Conservation (phyloP, 2,113 vertebrate species). For the Cebidichthys violaceus region DNA sequence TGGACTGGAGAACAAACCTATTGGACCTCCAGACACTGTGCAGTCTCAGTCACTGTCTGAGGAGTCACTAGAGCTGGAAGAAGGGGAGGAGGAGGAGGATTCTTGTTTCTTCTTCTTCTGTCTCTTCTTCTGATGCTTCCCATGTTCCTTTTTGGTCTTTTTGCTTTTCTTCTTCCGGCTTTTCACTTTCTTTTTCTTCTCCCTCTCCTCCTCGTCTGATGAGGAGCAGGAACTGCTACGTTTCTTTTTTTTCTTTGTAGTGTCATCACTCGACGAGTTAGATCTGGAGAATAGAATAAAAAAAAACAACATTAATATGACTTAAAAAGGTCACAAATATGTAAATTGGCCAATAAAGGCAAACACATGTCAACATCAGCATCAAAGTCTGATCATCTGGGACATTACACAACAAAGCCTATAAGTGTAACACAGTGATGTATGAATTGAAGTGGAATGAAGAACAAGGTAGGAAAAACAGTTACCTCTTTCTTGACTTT, state of each 20-base stretch:
- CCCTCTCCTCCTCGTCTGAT: conserved; percentile 86
- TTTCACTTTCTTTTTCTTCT: conserved; percentile 92
- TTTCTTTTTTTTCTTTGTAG: conserved; percentile 72
- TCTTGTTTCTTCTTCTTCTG: conserved; percentile 84
- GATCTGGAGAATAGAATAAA: conserved; percentile 50
- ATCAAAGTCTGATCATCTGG: neutral
- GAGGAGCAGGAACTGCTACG: conserved; percentile 84
- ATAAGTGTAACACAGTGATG: neutral
- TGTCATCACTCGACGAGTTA: conserved; percentile 61
- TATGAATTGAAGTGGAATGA: neutral
- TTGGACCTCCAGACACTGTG: neutral
- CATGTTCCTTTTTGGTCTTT: conserved; percentile 86
- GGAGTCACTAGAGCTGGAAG: conserved; percentile 84
- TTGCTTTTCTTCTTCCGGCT: conserved; percentile 93
- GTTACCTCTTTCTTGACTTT: conserved; percentile 90
- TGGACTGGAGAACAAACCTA: conserved; percentile 31
- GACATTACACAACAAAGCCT: neutral
- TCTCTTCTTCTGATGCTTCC: conserved; percentile 89
- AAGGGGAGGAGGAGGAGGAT: conserved; percentile 83
- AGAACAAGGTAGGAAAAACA: neutral
- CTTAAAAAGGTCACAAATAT: neutral
- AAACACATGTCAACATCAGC: neutral
- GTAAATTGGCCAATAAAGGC: neutral
- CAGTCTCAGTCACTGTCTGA: conserved; percentile 85
- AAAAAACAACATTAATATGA: neutral